phyloP scores from a whole-genome alignment of 2,888 invertebrate species.

The Uropetala carovei region DNA sequence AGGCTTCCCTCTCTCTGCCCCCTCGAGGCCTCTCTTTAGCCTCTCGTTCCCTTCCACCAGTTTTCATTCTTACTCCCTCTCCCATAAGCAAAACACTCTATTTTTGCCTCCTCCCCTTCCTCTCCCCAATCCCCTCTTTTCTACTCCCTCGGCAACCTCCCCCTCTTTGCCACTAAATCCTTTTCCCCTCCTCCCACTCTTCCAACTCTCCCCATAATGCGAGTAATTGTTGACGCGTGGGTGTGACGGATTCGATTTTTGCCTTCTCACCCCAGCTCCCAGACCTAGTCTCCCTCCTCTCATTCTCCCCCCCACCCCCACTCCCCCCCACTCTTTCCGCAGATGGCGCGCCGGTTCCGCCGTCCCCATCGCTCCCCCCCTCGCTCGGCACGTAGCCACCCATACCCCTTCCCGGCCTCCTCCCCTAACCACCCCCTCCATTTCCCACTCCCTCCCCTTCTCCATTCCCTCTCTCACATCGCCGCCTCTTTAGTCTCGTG shows the following conservation, averaged over 20 bases:
- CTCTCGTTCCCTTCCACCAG: not conserved
- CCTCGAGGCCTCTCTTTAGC: constrained; percentile 8
- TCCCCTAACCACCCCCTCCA: constrained; percentile 69
- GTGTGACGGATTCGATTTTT: constrained; percentile 37
- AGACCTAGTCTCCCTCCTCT: not conserved
- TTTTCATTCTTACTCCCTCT: not conserved
- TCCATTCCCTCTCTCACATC: constrained; percentile 4
- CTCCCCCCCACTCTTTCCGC: constrained; percentile 60
- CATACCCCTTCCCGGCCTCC: constrained; percentile 67
- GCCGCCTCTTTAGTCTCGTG: constrained; percentile 28
- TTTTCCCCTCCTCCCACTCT: not conserved
- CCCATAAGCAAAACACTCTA: constrained; percentile 29
- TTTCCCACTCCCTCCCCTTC: constrained; percentile 66
- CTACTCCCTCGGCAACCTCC: not conserved
- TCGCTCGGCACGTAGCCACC: constrained; percentile 45
- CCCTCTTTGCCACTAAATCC: constrained; percentile 1
- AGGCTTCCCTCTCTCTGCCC: not conserved
- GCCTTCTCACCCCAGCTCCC: constrained; percentile 45
- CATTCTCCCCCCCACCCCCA: constrained; percentile 38
- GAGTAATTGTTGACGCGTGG: constrained; percentile 35
- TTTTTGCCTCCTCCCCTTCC: not conserved
- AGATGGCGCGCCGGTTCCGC: not conserved
- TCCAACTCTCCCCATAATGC: constrained; percentile 20
- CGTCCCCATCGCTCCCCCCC: constrained; percentile 65
- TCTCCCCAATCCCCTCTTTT: not conserved